phyloP scores from a whole-genome alignment of 1,140 invertebrate genomes.

The Camponotus vicinus region DNA sequence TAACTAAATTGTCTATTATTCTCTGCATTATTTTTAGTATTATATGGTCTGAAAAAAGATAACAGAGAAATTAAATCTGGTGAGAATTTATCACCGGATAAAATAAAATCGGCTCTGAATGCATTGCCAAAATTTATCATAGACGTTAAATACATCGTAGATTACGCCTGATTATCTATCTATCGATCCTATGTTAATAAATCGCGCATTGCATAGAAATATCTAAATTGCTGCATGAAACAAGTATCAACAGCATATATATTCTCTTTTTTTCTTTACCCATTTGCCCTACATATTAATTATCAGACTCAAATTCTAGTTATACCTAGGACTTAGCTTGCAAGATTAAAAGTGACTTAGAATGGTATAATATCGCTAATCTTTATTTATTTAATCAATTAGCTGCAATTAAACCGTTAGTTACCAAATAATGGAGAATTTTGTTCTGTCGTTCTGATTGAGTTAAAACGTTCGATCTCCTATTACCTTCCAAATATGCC shows the following conservation, averaged over 20 bases:
- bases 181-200: not conserved
- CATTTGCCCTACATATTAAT: constrained; percentile 60
- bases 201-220: constrained; percentile 1
- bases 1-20: not conserved
- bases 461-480: constrained; percentile 81
- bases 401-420: constrained; percentile 85
- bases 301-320: constrained; percentile 70
- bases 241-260: constrained; percentile 29
- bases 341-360: constrained; percentile 80
- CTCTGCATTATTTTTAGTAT: not conserved
- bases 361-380: constrained; percentile 75
- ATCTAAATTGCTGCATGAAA: not conserved
- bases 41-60: not conserved
- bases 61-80: not conserved
- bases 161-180: not conserved
- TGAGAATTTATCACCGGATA: not conserved
- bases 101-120: not conserved
- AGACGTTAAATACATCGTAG: not conserved
- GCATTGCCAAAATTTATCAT: constrained; percentile 1
- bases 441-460: constrained; percentile 85
- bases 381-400: constrained; percentile 78
- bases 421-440: constrained; percentile 85
- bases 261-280: constrained; percentile 1
- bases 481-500: constrained; percentile 85
- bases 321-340: constrained; percentile 76